Evolutionary conservation across 2,888 invertebrate species (phyloP).

Genomic region (Tuberolachnus salignus): DNA sequence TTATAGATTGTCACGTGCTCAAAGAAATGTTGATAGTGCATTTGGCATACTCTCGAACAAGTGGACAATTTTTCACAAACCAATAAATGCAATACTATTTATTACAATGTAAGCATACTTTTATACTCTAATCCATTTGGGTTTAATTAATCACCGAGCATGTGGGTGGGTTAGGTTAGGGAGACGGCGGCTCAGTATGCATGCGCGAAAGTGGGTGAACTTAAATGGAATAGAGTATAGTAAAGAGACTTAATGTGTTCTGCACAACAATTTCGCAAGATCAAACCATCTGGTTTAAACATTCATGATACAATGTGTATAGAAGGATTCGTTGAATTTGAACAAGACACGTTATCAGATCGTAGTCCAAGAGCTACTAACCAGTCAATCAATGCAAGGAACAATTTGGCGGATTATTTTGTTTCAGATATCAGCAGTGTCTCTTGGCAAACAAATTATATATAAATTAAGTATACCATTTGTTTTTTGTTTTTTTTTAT

Average conservation of each 20-base stretch:
- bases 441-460: constrained; percentile 29
- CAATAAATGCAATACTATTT: constrained; percentile 9
- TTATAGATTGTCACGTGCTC: constrained; percentile 4
- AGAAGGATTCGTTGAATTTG: constrained; percentile 11
- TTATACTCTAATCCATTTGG: too few relatives aligned
- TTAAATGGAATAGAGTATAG: too few relatives aligned
- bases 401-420: constrained; percentile 18
- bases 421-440: constrained; percentile 16
- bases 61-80: constrained; percentile 2
- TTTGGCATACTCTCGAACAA: constrained; percentile 14
- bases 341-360: not conserved
- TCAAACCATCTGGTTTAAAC: not conserved
- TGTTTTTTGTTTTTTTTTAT: constrained; percentile 1
- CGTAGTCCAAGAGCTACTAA: constrained; percentile 12
- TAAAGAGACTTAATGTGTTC: constrained; percentile 11
- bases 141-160: too few relatives aligned
- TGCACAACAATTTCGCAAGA: not conserved
- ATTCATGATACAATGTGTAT: not conserved
- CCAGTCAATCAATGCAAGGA: constrained; percentile 11
- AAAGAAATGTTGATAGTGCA: constrained; percentile 6
- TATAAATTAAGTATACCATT: constrained; percentile 2
- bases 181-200: too few relatives aligned
- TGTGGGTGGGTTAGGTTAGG: too few relatives aligned
- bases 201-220: too few relatives aligned
- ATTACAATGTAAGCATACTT: constrained; percentile 22